Evolutionary conservation across 2,888 invertebrate genomes (phyloP), one percentile per base, ranked within the genome.

Genomic region (Caenorhabditis virilis): DNA sequence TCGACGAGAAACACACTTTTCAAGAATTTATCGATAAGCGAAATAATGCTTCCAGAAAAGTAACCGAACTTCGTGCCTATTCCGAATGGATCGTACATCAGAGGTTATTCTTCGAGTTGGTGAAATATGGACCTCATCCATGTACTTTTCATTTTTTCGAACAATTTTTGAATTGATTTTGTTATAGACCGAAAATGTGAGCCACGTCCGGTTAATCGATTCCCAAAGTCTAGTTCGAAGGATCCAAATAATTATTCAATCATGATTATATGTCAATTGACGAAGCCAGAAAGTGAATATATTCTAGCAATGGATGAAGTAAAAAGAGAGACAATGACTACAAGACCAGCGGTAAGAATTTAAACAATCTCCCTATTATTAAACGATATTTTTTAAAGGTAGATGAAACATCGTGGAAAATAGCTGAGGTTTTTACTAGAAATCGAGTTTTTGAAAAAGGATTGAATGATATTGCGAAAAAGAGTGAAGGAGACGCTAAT

Each of bases 391-490:
- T 30, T 9, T 9, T 30, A 30, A 30, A 41, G 69, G 18, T 62
- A 20, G 73, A 75, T 46, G 66, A 66, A 16, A 63, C 69, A 1
- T 33, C 55, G 0, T 73, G 71, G 69, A 64, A 58, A 61, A 56
- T 67, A 4, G 64, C 58, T 9, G 65, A 62, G 22, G 38, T 68
- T 9, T 75, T 67, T 49, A 43, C 71, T 4, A 52, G 54, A 27
- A 72, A 73, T 52, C 23, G 60, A 39, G 47, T 39, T 20, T 72
- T 59, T 30, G 72, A 69, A 36, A 72, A 64, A 25, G 61, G 38
- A n/a, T 27, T 72, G 13, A n/a, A 39, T 4, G 55, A 57, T 22
- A 60, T 61, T 25, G 41, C 52, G 16, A 64, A 43, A 39, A 38
- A 54, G n/a, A 46, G 50, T 45, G 51, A 49, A 7, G 11, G 9